Evolutionary conservation across 2,113 vertebrate species (phyloP), one percentile per base, ranked within the genome.

Genomic region (Aptenodytes forsteri): DNA sequence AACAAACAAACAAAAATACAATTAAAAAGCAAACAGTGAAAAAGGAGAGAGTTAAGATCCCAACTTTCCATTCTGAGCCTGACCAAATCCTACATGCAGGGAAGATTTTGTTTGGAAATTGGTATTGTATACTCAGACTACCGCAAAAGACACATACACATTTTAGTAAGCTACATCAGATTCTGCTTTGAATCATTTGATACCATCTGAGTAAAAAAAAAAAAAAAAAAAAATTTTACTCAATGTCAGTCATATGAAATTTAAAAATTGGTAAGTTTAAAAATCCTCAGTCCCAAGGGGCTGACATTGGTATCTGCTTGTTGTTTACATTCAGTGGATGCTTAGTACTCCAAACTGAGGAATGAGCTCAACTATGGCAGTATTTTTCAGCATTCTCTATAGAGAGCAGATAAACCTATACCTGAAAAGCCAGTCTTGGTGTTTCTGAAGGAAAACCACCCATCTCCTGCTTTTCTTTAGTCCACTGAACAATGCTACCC

Each of bases 321-420:
- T 23, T 76, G 3, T 30, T 56, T 75, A 10, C 5, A 15, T 66
- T 67, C 36, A 62, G 21, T 49, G 17, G 7, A 21, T 42, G 4
- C 4, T 79, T 77, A 84, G 6, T 8, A 23, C 8, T 52, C 8
- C 18, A 71, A 79, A 65, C 5, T 52, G 10, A 73, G 23, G 30
- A 46, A 34, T 36, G 3, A 78, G 5, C 5, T 90, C 36, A 75
- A 26, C 16, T 66, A 3, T 27, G 23, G 11, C 11, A 56, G 13
- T 21, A 27, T 9, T 89, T 96, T 80, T 65, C n/a, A 69, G 2
- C 8, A 32, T 70, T 83, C 2, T 7, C 4, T 65, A 3, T 6
- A 44, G 3, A 47, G 0, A 49, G 1, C 3, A 62, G n/a, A 34
- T 11, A 54, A 70, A 70, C 2, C 6, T 71, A 8, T 13, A 30